Evolutionary conservation across 2,888 invertebrate species (phyloP).

Genomic region (Onchidella celtica): DNA sequence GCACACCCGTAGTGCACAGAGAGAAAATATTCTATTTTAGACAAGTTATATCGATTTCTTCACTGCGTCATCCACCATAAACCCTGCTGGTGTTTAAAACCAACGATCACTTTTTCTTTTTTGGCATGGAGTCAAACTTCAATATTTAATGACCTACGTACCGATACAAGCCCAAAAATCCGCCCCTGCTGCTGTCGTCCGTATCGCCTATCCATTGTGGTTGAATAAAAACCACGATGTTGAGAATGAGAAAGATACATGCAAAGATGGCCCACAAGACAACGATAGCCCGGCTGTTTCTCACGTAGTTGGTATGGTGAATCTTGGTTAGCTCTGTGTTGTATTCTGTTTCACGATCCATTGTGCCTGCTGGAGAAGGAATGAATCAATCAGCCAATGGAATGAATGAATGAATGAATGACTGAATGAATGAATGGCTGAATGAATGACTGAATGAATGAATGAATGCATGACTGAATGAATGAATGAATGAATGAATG

Average conservation of each 20-base stretch:
- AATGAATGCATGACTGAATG: background rate
- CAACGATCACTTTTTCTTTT: background rate
- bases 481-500: background rate
- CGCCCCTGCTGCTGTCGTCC: slow-evolving; percentile 87
- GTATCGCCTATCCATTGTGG: slow-evolving; percentile 84
- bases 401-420: background rate
- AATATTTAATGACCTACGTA: slow-evolving; percentile 73
- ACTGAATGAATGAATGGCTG: background rate
- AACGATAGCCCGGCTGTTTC: slow-evolving; percentile 88
- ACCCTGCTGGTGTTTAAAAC: too few species aligned
- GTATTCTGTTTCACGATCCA: slow-evolving; percentile 64
- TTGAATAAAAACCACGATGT: slow-evolving; percentile 95
- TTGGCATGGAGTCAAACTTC: background rate
- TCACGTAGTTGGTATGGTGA: slow-evolving; percentile 77
- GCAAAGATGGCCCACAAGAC: slow-evolving; percentile 99
- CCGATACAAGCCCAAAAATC: slow-evolving; percentile 95
- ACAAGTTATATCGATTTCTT: too few species aligned
- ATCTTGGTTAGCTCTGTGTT: slow-evolving; percentile 70
- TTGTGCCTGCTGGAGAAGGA: background rate
- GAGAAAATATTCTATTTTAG: too few species aligned
- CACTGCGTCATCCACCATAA: too few species aligned
- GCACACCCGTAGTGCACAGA: too few species aligned
- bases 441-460: background rate
- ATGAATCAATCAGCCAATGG: background rate
- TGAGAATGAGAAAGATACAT: slow-evolving; percentile 97